Base-by-base conservation (phyloP, 1,140 invertebrate genomes). In the Eubasilissa regina region DNA sequence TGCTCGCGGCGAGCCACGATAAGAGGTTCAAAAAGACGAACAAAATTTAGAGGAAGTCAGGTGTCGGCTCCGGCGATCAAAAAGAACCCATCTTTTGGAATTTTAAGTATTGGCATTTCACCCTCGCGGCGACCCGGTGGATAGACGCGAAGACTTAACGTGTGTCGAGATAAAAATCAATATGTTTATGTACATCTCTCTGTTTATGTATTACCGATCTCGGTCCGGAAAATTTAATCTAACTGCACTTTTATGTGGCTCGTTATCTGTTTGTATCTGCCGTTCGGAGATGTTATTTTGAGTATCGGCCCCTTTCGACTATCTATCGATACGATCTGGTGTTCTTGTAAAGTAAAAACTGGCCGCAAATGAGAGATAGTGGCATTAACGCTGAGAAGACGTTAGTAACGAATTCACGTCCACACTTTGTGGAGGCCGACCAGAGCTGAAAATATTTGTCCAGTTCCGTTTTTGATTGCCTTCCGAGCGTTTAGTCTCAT, bases 91-190 rank as follows among this genome's bases (percentile, higher is more conserved):
- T 75, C 78, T 80, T 56, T 68, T 55, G 53, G 79, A 72, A 80
- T 80, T 80, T 80, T 80, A 80, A 80, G 79, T 80, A 80, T 80
- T 80, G 79, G 78, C 74, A 62, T 72, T 76, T 70, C 60, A 72
- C 55, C 53, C 79, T 66, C 21, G 35, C 56, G 64, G 73, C 58
- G 47, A 70, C 66, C 62, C 64, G 55, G 6, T 64, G 75, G 53
- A 75, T 60, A 80, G 43, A 80, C 53, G 47, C 62, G 35, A 72
- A 25, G 60, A 75, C 79, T 76, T 76, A 80, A 75, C 75, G 77
- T 44, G 68, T 79, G 68, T 79, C 9, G 58, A 66, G 73, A 80
- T 80, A 64, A 70, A 80, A 75, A 80, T 80, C 78, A 74, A 75
- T 53, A 80, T 75, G 78, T 80, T 75, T 80, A 75, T 66, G 78